Base-by-base conservation (phyloP, 2,888 invertebrate species). In the Yponomeuta cagnagella region DNA sequence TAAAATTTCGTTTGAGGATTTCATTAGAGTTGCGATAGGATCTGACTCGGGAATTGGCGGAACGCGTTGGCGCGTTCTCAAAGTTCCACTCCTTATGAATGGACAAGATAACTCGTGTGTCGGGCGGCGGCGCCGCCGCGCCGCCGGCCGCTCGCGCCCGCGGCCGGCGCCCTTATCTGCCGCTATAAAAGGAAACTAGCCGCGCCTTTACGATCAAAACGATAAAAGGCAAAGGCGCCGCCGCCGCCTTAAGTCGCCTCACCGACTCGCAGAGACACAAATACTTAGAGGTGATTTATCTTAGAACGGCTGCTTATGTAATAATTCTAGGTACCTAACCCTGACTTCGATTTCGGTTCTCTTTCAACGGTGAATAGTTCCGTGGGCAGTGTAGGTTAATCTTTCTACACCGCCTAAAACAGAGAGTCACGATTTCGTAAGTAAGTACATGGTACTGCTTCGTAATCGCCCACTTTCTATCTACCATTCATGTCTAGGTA, bases 111-210 rank as follows among this genome's bases (percentile, higher is more conserved):
- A 74, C 79, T 76, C 78, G 78, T 58, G 52, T 58, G 52, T 58
- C 52, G 52, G 52, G n/a, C 33, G 52, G 66, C 66, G 31, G 63
- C 74, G 74, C 73, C 75, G 78, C 72, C 75, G 76, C 76, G 77
- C 15, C 79, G 76, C 64, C 68, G 31, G 23, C 52, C 15, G 15
- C 52, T 15, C 15, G 52, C 52, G 52, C 65, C n/a, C 70, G 63
- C 68, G 37, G 78, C 75, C 78, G 77, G 77, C 79, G 83, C 80
- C 82, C 84, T 89, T 88, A 88, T 89, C 89, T 85, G 76, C 75
- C 77, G 78, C 87, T 87, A 82, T 88, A 88, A 85, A 88, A 89
- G 87, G 87, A 88, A 89, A 88, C 88, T 88, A 86, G 87, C 82
- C 82, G 82, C 82, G 84, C 84, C 83, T 88, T 88, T 84, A 86